phyloP scores from a whole-genome alignment of 1,140 invertebrate species.

The Eriosoma lanigerum region DNA sequence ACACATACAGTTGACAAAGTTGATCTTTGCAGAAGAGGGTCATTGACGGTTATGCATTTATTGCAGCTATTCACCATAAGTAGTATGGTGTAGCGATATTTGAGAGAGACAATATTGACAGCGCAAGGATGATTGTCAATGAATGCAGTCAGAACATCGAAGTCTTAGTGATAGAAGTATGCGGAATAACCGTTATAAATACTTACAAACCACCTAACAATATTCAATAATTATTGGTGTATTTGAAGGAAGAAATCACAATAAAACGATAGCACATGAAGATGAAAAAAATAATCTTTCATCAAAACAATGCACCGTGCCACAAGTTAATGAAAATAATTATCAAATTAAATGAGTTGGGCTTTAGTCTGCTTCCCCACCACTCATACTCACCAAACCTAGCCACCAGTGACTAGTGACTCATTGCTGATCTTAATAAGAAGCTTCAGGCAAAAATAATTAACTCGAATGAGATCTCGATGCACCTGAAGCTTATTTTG shows the following conservation, averaged over 20 bases:
- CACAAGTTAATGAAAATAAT: slow-evolving; percentile 56
- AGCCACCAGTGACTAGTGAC: slow-evolving; percentile 59
- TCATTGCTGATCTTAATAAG: slow-evolving; percentile 58
- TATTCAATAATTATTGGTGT: slow-evolving; percentile 54
- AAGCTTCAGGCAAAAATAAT: slow-evolving; percentile 56
- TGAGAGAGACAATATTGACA: too few relatives aligned
- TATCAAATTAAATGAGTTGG: too few relatives aligned
- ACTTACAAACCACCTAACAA: too few relatives aligned
- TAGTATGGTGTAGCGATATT: too few relatives aligned
- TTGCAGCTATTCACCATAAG: too few relatives aligned
- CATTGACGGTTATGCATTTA: too few relatives aligned
- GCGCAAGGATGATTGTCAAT: too few relatives aligned
- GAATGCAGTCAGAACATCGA: too few relatives aligned
- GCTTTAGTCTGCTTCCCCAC: slow-evolving; percentile 60
- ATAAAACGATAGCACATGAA: slow-evolving; percentile 56
- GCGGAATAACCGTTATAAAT: too few relatives aligned
- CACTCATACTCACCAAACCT: slow-evolving; percentile 60
- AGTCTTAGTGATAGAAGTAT: too few relatives aligned
- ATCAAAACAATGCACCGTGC: slow-evolving; percentile 58
- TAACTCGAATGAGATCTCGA: slow-evolving; percentile 54
- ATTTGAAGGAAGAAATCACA: slow-evolving; percentile 53
- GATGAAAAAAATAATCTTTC: slow-evolving; percentile 58
- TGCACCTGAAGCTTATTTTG: slow-evolving; percentile 10
- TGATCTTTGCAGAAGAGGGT: too few relatives aligned
- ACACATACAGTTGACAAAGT: too few relatives aligned